phyloP scores from a whole-genome alignment of 2,888 invertebrate species.

The Laothoe populi region DNA sequence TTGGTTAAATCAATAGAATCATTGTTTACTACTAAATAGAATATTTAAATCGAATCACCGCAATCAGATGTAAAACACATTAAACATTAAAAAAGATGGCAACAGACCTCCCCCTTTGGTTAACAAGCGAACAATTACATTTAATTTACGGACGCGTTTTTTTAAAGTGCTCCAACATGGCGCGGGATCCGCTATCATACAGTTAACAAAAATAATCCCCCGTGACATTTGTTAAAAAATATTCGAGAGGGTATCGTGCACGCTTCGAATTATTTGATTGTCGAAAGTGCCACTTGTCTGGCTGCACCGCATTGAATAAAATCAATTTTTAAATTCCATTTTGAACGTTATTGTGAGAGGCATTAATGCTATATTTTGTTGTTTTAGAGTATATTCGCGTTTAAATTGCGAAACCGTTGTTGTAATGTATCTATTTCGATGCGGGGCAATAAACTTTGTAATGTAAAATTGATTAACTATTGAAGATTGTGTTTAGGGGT shows the following conservation, averaged over 20 bases:
- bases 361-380: slow-evolving; percentile 19
- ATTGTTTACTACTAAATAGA: not conserved
- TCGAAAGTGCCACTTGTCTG: slow-evolving; percentile 72
- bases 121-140: slow-evolving; percentile 84
- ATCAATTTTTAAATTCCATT: slow-evolving; percentile 19
- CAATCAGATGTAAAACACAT: slow-evolving; percentile 23
- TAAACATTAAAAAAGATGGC: slow-evolving; percentile 14
- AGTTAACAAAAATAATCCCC: slow-evolving; percentile 54
- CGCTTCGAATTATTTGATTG: slow-evolving; percentile 76
- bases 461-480: slow-evolving; percentile 29
- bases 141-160: slow-evolving; percentile 81
- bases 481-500: slow-evolving; percentile 22
- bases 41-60: not conserved
- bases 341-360: slow-evolving; percentile 19
- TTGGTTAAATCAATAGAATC: too few species aligned
- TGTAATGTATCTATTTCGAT: slow-evolving; percentile 25
- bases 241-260: slow-evolving; percentile 74
- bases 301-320: slow-evolving; percentile 37
- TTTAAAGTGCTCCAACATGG: slow-evolving; percentile 80
- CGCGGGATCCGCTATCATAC: slow-evolving; percentile 30
- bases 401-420: slow-evolving; percentile 8
- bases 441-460: slow-evolving; percentile 27
- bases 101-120: slow-evolving; percentile 53
- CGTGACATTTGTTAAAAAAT: slow-evolving; percentile 83
- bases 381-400: not conserved